Percentiles rank a stretch among this genome's conserved stretches.
These are phyloP conservation scores for Catharus ustulatus DNA, from an alignment of 2,797 vertebrate genomes.

Conservation along the genomic window DNA sequence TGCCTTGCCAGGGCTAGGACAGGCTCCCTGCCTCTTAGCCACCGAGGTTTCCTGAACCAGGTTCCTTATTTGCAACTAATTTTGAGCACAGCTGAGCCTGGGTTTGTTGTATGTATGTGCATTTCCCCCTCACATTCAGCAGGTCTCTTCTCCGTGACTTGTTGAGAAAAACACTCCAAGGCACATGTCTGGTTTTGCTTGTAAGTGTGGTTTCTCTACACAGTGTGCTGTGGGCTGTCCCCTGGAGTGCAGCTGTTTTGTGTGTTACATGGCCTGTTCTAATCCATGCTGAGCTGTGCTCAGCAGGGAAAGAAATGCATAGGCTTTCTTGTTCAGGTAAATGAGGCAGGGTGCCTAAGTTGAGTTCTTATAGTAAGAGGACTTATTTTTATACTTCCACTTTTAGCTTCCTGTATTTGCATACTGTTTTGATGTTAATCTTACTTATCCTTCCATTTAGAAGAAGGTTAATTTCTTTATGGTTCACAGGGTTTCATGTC, in stretches of 20 bases:
- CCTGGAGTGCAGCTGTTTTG: neutral
- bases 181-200: neutral
- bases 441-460: neutral
- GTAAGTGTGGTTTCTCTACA: neutral
- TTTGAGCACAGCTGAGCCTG: neutral
- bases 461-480: conserved; percentile 37
- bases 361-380: conserved; percentile 15
- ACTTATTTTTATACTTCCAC: conserved; percentile 56
- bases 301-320: neutral
- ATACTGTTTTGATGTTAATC: neutral
- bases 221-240: neutral
- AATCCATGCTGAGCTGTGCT: conserved; percentile 14
- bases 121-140: neutral
- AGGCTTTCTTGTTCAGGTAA: neutral
- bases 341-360: conserved; percentile 14
- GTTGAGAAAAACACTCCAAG: conserved; percentile 11
- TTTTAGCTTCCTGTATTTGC: conserved; percentile 1
- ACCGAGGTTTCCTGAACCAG: neutral
- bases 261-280: neutral
- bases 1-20: neutral
- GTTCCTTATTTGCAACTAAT: neutral
- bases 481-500: neutral
- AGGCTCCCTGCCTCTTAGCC: neutral
- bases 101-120: neutral
- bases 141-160: neutral